These are phyloP conservation scores for Daboia siamensis DNA, from an alignment of 2,113 vertebrate genomes.

Conservation along the genomic window DNA sequence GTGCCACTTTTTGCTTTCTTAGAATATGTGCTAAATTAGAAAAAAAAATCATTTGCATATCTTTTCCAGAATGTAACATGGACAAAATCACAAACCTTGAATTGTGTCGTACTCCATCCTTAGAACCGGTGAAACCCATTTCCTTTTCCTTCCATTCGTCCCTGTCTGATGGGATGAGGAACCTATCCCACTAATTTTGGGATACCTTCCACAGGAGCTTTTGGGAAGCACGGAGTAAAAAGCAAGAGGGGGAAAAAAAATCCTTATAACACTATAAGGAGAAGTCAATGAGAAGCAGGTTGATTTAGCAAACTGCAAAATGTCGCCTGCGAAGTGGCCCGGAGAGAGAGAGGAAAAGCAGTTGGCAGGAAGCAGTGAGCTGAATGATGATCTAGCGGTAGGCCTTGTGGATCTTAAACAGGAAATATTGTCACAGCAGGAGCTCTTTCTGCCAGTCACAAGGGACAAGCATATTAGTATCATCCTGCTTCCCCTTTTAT, in stretches of 20 bases:
- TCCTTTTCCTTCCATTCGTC: not conserved
- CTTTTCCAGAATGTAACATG: not conserved
- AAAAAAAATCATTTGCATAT: not conserved
- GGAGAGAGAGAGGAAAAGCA: not conserved
- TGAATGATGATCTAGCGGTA: conserved; percentile 21
- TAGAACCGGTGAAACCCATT: not conserved
- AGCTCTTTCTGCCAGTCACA: conserved; percentile 22
- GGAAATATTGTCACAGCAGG: conserved; percentile 19
- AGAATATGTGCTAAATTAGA: not conserved
- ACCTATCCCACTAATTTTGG: not conserved
- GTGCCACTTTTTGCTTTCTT: not conserved
- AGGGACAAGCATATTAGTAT: conserved; percentile 4
- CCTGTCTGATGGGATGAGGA: not conserved
- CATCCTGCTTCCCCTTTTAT: not conserved
- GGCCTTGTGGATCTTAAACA: conserved; percentile 20
- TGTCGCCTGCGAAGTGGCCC: conserved; percentile 10
- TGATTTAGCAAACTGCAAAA: not conserved
- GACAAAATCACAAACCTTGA: not conserved
- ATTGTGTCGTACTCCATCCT: not conserved
- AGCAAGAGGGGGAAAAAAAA: not conserved
- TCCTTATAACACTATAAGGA: not conserved
- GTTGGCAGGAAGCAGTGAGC: conserved; percentile 25
- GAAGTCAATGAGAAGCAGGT: not conserved
- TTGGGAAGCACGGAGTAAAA: not conserved
- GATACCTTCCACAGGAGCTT: not conserved